Evolutionary conservation across 2,888 invertebrate genomes (phyloP).

Genomic region (Geophilus truncorum): DNA sequence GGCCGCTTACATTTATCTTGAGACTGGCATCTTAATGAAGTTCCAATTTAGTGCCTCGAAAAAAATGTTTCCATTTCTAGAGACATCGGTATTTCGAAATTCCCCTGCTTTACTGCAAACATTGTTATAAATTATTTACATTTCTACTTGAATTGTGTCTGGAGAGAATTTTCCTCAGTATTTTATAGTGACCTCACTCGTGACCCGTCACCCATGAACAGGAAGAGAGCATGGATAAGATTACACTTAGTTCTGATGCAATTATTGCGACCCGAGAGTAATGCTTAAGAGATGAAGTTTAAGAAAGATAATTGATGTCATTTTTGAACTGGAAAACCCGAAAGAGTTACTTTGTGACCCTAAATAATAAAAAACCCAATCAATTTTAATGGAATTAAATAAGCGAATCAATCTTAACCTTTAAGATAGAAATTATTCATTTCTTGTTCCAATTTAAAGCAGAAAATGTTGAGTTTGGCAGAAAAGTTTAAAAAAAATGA

Average conservation of each 20-base stretch:
- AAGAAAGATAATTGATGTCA: neutral
- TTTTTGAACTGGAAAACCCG: neutral
- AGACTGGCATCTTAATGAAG: neutral
- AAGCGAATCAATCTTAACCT: neutral
- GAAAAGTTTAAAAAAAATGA: neutral
- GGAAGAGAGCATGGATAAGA: neutral
- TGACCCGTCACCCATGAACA: neutral
- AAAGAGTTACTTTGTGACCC: neutral
- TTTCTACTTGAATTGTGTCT: neutral
- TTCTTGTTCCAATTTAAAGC: neutral
- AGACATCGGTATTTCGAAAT: neutral
- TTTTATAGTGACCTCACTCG: neutral
- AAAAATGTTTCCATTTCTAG: neutral
- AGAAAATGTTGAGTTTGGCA: neutral
- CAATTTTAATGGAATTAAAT: neutral
- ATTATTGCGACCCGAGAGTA: neutral
- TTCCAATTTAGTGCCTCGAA: neutral
- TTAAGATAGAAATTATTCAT: neutral
- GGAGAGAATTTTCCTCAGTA: neutral
- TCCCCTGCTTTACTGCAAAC: too few species aligned
- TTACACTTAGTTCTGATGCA: neutral
- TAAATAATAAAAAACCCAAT: neutral
- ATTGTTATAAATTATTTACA: neutral
- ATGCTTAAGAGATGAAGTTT: neutral
- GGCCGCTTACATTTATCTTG: neutral